Evolutionary conservation across 2,113 vertebrate genomes (phyloP).

Genomic region (Thoracochromis brauschi): DNA sequence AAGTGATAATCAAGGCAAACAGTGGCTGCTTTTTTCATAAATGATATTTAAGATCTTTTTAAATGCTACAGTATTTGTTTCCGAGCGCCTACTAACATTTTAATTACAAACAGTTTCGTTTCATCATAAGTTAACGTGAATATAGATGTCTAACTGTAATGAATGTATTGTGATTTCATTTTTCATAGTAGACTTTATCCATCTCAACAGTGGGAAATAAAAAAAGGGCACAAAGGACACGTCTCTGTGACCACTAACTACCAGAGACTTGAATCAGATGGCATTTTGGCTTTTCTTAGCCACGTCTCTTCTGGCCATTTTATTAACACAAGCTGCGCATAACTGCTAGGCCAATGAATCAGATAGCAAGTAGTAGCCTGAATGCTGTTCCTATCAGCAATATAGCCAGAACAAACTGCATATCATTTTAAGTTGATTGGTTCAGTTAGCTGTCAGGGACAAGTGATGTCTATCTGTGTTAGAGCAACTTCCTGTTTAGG

Average conservation of each 20-base stretch:
- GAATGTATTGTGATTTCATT: neutral
- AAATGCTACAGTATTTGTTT: neutral
- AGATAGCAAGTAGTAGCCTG: conserved; percentile 37
- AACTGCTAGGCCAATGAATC: conserved; percentile 53
- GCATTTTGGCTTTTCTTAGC: conserved; percentile 44
- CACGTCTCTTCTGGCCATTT: conserved; percentile 31
- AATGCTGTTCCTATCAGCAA: conserved; percentile 29
- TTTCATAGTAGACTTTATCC: neutral
- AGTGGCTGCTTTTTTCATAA: neutral
- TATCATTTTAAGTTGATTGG: conserved; percentile 54
- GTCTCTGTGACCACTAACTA: neutral
- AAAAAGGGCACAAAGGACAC: neutral
- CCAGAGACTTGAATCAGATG: conserved; percentile 49
- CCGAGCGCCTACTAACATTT: neutral
- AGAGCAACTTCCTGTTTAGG: conserved; percentile 31
- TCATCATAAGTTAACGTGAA: neutral
- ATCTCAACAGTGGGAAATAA: neutral
- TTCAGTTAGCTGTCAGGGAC: conserved; percentile 42
- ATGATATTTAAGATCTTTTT: neutral
- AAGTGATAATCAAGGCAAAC: neutral
- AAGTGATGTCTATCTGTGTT: conserved; percentile 56
- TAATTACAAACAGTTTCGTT: neutral
- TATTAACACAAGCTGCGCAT: conserved; percentile 27
- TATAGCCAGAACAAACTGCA: conserved; percentile 19
- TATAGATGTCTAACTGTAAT: neutral